Percentiles rank a stretch among this genome's conserved stretches.
These are phyloP conservation scores for Colaptes auratus DNA, from an alignment of 2,113 vertebrate genomes.

Conservation along the genomic window DNA sequence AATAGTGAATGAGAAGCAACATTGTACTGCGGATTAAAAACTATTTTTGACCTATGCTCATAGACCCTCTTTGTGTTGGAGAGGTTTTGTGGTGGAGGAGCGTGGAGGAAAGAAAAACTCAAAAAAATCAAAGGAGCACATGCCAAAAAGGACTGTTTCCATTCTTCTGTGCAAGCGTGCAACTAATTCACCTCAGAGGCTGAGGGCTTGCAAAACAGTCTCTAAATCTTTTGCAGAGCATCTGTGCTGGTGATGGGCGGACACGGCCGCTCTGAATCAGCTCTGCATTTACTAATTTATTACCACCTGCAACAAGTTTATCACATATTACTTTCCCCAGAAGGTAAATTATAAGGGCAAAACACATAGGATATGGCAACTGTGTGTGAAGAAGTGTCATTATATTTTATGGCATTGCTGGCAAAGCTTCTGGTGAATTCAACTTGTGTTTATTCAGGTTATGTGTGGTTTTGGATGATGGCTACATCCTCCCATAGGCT, in stretches of 20 bases:
- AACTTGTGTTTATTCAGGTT: background rate
- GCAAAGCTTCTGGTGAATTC: background rate
- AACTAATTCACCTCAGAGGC: slow-evolving; percentile 46
- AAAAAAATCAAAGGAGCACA: background rate
- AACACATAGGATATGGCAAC: background rate
- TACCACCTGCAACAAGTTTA: slow-evolving; percentile 51
- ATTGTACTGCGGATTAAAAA: background rate
- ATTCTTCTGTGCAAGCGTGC: background rate
- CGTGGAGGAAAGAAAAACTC: background rate
- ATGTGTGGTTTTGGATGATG: background rate
- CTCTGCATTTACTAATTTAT: slow-evolving; percentile 53
- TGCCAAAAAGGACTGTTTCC: background rate
- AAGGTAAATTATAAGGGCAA: slow-evolving; percentile 34
- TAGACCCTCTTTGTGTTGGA: background rate
- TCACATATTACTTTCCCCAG: slow-evolving; percentile 31
- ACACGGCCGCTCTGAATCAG: background rate
- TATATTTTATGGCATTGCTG: background rate
- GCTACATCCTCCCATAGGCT: background rate
- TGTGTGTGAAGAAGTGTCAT: slow-evolving; percentile 12
- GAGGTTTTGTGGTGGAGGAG: background rate
- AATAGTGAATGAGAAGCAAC: background rate
- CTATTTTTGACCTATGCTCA: background rate
- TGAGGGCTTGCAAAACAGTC: slow-evolving; percentile 19
- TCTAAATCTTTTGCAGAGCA: slow-evolving; percentile 70
- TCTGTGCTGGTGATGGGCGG: slow-evolving; percentile 48